Conservation (phyloP, 2,113 vertebrate species). For the Heterochromis multidens region DNA sequence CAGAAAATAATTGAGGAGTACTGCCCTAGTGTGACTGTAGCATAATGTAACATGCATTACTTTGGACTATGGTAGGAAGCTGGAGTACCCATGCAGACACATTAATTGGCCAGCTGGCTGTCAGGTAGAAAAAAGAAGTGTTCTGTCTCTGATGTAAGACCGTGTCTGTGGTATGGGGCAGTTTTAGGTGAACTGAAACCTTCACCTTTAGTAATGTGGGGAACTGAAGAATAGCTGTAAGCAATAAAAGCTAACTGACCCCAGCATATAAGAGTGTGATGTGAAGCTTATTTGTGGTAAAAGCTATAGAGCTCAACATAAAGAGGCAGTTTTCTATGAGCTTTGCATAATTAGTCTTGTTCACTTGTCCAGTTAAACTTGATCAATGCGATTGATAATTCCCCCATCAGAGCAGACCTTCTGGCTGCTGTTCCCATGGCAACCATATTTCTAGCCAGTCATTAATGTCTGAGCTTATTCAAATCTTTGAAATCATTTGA, state of each 20-base stretch:
- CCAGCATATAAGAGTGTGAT: no score
- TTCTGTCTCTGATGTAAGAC: not conserved
- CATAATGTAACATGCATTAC: not conserved
- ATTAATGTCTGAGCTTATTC: conserved; percentile 22
- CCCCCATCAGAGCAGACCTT: not conserved
- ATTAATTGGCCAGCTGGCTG: not conserved
- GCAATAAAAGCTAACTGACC: not conserved
- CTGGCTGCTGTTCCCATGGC: conserved; percentile 47
- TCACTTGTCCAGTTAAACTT: not conserved
- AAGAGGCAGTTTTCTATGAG: not conserved
- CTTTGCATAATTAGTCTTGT: conserved; percentile 7
- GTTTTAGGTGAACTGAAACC: not conserved
- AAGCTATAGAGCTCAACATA: not conserved
- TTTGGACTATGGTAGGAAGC: not conserved
- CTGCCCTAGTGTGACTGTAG: no score
- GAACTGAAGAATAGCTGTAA: not conserved
- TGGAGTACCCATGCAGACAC: not conserved
- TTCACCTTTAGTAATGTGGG: not conserved
- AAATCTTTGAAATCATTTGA: conserved; percentile 17
- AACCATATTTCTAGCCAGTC: conserved; percentile 29
- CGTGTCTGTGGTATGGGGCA: not conserved
- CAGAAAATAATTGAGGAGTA: no score
- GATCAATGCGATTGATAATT: conserved; percentile 38
- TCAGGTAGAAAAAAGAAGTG: not conserved
- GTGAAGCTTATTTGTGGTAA: no score